Percentiles rank a stretch among this genome's conserved stretches.
phyloP scores from a whole-genome alignment of 2,888 invertebrate species.

The Alentia gelatinosa region DNA sequence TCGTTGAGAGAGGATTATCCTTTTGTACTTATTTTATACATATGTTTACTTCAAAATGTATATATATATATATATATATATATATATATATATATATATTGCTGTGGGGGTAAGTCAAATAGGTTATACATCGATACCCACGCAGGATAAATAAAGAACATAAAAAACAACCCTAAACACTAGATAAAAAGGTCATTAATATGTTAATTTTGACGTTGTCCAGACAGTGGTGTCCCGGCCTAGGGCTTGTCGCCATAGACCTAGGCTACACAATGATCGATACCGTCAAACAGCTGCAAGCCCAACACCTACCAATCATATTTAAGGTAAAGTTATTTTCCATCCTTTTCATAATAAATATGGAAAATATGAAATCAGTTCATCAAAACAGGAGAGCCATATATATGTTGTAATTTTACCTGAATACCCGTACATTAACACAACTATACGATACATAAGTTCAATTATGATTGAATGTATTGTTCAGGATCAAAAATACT shows the following conservation, averaged over 20 bases:
- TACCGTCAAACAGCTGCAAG: neutral
- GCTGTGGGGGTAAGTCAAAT: too few species aligned
- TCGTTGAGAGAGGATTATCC: too few species aligned
- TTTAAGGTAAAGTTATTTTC: conserved; percentile 10
- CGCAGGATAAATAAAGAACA: too few species aligned
- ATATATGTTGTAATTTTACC: neutral
- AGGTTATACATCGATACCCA: too few species aligned
- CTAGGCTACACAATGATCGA: conserved; percentile 12
- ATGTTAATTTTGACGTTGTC: too few species aligned
- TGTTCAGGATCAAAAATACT: neutral
- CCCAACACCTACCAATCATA: neutral
- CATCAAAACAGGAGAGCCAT: neutral
- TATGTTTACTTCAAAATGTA: too few species aligned
- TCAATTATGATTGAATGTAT: neutral
- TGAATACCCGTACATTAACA: neutral
- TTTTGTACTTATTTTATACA: too few species aligned
- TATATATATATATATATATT: too few species aligned
- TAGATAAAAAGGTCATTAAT: too few species aligned
- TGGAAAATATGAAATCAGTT: neutral
- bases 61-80: too few species aligned
- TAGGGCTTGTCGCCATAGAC: conserved; percentile 36
- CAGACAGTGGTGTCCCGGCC: conserved; percentile 12
- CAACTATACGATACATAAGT: neutral
- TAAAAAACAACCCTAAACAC: too few species aligned
- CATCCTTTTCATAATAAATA: neutral